Evolutionary conservation across 30 jellyfish, hydroid and myxozoan species (phyloP).

Genomic region (Mastigias papua): DNA sequence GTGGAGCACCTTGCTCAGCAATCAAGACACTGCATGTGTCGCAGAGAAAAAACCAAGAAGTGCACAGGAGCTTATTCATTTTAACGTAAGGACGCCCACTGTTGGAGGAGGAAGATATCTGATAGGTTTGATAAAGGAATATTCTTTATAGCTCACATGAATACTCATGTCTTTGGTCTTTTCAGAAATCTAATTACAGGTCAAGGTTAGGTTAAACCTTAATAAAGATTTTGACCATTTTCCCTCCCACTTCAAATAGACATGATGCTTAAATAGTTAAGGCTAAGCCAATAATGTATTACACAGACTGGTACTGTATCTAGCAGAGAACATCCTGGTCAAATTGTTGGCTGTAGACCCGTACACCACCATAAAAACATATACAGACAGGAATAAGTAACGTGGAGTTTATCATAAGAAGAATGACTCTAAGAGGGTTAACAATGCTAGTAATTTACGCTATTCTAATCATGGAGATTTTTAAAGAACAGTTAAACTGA

Average conservation of each 20-base stretch:
- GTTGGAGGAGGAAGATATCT: not conserved
- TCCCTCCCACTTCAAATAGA: constrained; percentile 22
- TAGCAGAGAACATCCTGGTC: not conserved
- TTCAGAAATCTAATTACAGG: not conserved
- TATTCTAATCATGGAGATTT: not conserved
- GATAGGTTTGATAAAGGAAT: not conserved
- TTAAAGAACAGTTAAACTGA: not conserved
- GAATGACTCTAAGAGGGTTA: not conserved
- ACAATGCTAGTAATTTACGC: not conserved
- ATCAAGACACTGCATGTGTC: too few species aligned
- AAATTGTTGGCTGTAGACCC: too few species aligned
- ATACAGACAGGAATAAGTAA: not conserved
- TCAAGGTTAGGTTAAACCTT: not conserved
- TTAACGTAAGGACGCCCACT: not conserved
- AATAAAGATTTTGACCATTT: not conserved
- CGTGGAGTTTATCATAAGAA: not conserved
- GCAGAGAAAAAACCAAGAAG: not conserved
- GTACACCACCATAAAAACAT: not conserved
- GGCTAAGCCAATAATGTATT: not conserved
- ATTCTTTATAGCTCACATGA: not conserved
- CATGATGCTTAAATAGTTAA: not conserved
- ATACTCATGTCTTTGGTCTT: not conserved
- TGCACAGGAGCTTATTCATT: not conserved
- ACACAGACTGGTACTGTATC: not conserved
- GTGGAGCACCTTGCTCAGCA: too few species aligned